Evolutionary conservation across 2,797 vertebrate species (phyloP).

Genomic region (Falco rusticolus): DNA sequence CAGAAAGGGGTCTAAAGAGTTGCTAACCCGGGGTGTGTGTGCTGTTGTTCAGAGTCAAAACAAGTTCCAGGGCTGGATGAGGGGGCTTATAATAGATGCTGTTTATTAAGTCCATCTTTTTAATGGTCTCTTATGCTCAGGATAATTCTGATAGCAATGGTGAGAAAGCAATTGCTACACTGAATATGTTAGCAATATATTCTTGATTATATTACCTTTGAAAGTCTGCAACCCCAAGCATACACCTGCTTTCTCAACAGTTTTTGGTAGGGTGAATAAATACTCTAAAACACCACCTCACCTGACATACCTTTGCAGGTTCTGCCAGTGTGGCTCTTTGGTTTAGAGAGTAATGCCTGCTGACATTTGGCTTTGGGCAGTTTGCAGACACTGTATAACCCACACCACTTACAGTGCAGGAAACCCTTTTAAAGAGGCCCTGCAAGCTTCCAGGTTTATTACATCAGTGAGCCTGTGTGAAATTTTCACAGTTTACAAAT

Average conservation of each 20-base stretch:
- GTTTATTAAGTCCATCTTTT: background rate
- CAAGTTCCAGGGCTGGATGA: background rate
- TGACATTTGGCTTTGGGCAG: background rate
- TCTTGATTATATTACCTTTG: background rate
- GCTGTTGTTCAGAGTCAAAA: background rate
- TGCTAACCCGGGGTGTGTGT: background rate
- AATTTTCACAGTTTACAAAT: slow-evolving; percentile 64
- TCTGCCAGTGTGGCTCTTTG: background rate
- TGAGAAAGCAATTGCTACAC: background rate
- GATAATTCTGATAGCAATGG: background rate
- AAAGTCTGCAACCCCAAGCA: background rate
- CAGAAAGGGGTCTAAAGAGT: background rate
- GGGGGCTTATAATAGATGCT: background rate
- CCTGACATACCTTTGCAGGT: background rate
- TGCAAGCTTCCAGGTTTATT: slow-evolving; percentile 37
- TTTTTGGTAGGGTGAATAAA: background rate
- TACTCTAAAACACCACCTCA: background rate
- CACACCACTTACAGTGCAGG: background rate
- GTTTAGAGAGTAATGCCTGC: background rate
- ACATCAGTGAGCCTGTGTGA: background rate
- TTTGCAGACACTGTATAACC: background rate
- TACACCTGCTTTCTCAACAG: background rate
- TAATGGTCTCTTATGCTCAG: background rate
- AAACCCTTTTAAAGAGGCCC: background rate
- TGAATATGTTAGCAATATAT: background rate